Evolutionary conservation across 2,888 invertebrate species (phyloP), one percentile per base, ranked within the genome.

Genomic region (Rhagonycha lutea): DNA sequence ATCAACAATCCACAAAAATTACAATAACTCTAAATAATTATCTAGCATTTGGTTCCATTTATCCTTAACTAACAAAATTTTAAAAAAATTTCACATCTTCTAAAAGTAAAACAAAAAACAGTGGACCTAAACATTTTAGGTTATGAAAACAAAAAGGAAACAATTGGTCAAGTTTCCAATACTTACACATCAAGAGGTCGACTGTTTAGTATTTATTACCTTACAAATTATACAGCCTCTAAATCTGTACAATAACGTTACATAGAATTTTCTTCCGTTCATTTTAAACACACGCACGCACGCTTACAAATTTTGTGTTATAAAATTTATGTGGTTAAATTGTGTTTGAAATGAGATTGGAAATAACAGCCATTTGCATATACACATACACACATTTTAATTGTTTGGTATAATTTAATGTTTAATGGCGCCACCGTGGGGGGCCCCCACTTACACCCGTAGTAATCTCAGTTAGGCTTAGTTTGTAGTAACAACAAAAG

Each of bases 181-280:
- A 47, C 47, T 47, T 47, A 47, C 26, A 26, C 47, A 47, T 47
- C 47, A n/a, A 47, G 47, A 47, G 47, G 47, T 47, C 47, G n/a
- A 47, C 47, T 47, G 47, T 47, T 47, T 47, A 47, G 47, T 18
- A 18, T 18, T 18, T 18, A 18, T 47, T 47, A 47, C 47, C n/a
- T 79, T 83, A 83, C 84, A 84, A 84, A 79, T 85, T 85, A 85
- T 84, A 84, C 84, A 85, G 85, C 84, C 84, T 74, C 77, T 65
- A 65, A 77, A 74, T 81, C 83, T 83, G 83, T 84, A 83, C 84
- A 83, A 79, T 79, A 81, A 82, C 79, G 81, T 81, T 80, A 81
- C 81, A 79, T 80, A 77, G 75, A 78, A 76, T 78, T 65, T 65
- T 78, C 70, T 75, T 60, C 76, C 80, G 74, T 79, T 79, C 82